Percentiles rank a stretch among this genome's conserved stretches.
Evolutionary conservation across 2,797 vertebrate genomes (phyloP).

Genomic region (Molothrus ater): DNA sequence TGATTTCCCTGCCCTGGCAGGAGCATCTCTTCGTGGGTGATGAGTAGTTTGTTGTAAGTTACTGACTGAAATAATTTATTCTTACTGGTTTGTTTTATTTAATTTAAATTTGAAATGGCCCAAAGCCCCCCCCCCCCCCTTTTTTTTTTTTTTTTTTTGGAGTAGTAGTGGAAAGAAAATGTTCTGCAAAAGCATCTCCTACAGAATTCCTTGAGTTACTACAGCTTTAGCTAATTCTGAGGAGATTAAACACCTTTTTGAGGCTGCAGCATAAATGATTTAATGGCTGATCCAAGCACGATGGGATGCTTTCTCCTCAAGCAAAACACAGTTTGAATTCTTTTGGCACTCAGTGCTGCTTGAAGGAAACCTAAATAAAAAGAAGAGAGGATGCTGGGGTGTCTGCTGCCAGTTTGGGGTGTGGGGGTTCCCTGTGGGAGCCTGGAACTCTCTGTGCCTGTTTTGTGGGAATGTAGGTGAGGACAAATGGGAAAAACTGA

Average conservation of each 20-base stretch:
- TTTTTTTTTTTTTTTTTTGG: background rate
- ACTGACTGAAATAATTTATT: background rate
- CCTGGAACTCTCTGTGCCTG: background rate
- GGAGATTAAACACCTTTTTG: background rate
- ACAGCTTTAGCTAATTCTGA: background rate
- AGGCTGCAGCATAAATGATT: conserved; percentile 2
- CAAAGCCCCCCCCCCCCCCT: background rate
- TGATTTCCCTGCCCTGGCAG: background rate
- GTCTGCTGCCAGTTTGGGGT: background rate
- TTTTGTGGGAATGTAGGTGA: accelerated
- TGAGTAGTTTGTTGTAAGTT: background rate
- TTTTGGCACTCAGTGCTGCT: background rate
- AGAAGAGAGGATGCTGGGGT: accelerated
- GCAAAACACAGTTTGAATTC: background rate
- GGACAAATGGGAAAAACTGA: accelerated
- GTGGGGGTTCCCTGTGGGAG: accelerated
- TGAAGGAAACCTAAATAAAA: background rate
- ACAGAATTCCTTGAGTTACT: conserved; percentile 4
- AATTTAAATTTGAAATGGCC: background rate
- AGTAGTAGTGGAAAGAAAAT: background rate
- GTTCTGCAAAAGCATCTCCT: background rate
- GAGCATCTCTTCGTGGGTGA: background rate
- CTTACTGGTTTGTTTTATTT: background rate
- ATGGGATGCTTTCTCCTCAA: background rate
- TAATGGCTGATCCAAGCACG: background rate